These are phyloP conservation scores for Ophion slaviceki DNA, from an alignment of 2,888 invertebrate genomes.

Conservation along the genomic window DNA sequence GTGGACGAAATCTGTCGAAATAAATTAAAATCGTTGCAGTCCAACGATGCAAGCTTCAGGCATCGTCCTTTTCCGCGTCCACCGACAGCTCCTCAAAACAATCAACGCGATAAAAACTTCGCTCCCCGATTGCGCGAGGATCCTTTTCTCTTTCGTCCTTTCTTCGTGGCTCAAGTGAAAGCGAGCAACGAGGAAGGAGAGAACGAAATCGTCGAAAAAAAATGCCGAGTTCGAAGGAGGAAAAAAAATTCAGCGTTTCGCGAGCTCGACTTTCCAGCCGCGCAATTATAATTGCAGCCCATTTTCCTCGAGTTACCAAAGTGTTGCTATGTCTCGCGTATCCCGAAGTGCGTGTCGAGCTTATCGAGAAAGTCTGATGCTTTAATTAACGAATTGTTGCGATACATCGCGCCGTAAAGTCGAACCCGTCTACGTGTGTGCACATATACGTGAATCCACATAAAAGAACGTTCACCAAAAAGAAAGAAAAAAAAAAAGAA, in stretches of 20 bases:
- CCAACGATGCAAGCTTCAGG: no score
- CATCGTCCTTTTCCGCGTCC: background rate
- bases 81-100: background rate
- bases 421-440: conserved; percentile 13
- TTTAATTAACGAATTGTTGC: conserved; percentile 56
- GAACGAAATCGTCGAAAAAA: conserved; percentile 15
- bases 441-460: background rate
- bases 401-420: conserved; percentile 32
- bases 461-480: background rate
- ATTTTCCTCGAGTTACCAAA: conserved; percentile 36
- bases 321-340: conserved; percentile 24
- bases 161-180: background rate
- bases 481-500: background rate
- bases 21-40: no score
- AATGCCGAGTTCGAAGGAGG: background rate
- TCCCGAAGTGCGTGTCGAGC: conserved; percentile 28
- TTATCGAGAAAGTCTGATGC: conserved; percentile 60
- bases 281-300: conserved; percentile 41
- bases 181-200: conserved; percentile 25
- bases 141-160: background rate
- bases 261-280: conserved; percentile 44
- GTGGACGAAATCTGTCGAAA: no score
- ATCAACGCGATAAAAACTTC: background rate
- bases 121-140: background rate
- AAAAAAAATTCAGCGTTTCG: conserved; percentile 17